phyloP scores from a whole-genome alignment of 2,888 invertebrate species.

The Megamerina dolium region DNA sequence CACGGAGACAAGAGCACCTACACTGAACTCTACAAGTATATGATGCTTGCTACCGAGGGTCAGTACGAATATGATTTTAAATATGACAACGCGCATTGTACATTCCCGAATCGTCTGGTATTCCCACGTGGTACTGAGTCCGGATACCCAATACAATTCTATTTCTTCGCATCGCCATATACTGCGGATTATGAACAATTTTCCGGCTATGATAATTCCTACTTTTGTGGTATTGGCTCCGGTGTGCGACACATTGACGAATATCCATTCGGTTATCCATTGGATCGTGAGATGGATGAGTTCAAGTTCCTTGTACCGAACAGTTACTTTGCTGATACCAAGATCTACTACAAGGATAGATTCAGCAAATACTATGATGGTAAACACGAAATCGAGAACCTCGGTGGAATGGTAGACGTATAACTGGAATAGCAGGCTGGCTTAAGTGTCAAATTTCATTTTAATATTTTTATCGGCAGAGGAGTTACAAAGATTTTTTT shows the following conservation, averaged over 20 bases:
- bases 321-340: conserved; percentile 57
- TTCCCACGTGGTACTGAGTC: conserved; percentile 58
- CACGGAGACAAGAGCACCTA: conserved; percentile 54
- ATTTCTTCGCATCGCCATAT: conserved; percentile 55
- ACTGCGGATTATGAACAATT: conserved; percentile 31
- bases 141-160: conserved; percentile 57
- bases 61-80: conserved; percentile 48
- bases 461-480: no score
- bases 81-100: conserved; percentile 50
- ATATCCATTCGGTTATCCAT: conserved; percentile 63
- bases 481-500: no score
- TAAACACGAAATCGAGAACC: conserved; percentile 30
- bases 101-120: conserved; percentile 57
- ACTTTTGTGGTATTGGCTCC: conserved; percentile 52
- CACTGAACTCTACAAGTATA: conserved; percentile 48
- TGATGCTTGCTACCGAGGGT: conserved; percentile 49
- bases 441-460: no score
- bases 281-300: conserved; percentile 60
- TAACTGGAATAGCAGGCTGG: no score
- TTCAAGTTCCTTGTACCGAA: conserved; percentile 55
- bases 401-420: conserved; percentile 38
- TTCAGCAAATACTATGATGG: conserved; percentile 22
- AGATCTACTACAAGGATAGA: conserved; percentile 25
- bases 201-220: conserved; percentile 47
- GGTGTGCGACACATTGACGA: conserved; percentile 54